Evolutionary conservation across 35 echinoderm and acorn worm species (phyloP).

Genomic region (Patiria miniata): DNA sequence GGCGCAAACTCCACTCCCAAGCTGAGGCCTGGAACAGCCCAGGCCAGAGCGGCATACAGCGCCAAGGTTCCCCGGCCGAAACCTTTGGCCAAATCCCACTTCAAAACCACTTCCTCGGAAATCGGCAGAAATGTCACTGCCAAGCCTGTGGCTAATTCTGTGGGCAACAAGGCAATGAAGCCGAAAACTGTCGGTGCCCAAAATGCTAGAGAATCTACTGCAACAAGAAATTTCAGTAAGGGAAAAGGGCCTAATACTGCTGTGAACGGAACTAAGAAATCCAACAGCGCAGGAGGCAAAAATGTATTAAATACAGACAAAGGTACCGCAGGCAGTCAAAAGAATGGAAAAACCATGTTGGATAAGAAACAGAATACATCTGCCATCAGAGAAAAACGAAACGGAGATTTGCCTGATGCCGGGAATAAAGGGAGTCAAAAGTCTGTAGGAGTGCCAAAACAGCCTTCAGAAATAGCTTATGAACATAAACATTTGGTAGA

Average conservation of each 20-base stretch:
- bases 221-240: no score
- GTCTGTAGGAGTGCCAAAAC: not conserved
- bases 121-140: constrained; percentile 11
- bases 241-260: no score
- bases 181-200: no score
- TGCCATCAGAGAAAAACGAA: not conserved
- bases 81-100: not conserved
- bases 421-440: not conserved
- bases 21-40: not conserved
- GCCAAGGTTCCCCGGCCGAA: not conserved
- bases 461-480: not conserved
- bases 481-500: not conserved
- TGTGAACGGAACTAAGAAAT: no score
- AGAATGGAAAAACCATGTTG: not conserved
- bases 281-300: not conserved
- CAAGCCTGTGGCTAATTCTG: no score
- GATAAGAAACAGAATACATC: not conserved
- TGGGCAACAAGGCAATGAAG: no score
- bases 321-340: no score
- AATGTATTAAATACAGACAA: not conserved
- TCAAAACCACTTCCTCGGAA: constrained; percentile 36
- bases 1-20: not conserved
- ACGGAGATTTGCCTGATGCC: not conserved
- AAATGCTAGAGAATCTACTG: no score
- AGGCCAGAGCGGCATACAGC: constrained; percentile 5